These are phyloP conservation scores for Chauna torquata DNA, from an alignment of 2,113 vertebrate genomes.

Conservation along the genomic window DNA sequence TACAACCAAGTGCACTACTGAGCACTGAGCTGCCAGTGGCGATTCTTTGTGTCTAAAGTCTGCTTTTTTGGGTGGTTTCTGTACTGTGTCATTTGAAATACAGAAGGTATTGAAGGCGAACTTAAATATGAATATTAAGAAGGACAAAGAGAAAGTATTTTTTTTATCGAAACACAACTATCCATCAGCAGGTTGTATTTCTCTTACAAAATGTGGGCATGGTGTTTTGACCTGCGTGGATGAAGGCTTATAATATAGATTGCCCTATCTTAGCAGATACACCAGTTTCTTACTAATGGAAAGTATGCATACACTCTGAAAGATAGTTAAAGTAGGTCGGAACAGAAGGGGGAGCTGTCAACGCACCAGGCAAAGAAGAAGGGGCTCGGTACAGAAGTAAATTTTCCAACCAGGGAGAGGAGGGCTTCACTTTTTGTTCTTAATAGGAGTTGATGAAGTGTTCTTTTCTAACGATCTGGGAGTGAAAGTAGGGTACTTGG, in stretches of 20 bases:
- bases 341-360: slow-evolving; percentile 10
- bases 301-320: not conserved
- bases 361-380: not conserved
- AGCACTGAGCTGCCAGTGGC: not conserved
- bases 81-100: not conserved
- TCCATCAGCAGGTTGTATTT: not conserved
- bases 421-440: not conserved
- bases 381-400: accelerated
- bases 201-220: not conserved
- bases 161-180: not conserved
- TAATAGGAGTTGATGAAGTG: not conserved
- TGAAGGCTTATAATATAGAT: not conserved
- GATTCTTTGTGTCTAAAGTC: not conserved
- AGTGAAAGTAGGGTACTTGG: not conserved
- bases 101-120: not conserved
- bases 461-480: not conserved
- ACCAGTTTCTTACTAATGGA: not conserved
- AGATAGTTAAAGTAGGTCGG: not conserved
- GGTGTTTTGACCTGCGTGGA: not conserved
- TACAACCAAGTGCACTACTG: too few relatives aligned
- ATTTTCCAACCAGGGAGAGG: not conserved
- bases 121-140: not conserved
- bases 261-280: not conserved
- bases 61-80: not conserved
- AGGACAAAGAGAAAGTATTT: not conserved